phyloP scores from a whole-genome alignment of 2,888 invertebrate genomes.

The Ditylenchus weischeri region DNA sequence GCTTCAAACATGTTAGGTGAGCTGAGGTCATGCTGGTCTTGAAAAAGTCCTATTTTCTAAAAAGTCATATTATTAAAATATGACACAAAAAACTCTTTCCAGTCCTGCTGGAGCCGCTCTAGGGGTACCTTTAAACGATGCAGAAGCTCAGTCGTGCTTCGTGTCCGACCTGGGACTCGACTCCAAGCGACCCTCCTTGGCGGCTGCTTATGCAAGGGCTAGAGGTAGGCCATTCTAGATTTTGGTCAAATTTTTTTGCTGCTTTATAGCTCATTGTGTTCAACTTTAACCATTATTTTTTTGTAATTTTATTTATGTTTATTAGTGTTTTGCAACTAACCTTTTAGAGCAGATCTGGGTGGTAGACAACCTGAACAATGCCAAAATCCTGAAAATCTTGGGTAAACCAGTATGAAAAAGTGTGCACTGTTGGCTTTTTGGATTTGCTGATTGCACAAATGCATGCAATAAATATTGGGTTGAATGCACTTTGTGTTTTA shows the following conservation, averaged over 20 bases:
- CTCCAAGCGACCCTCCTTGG: slow-evolving; percentile 63
- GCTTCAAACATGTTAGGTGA: slow-evolving; percentile 80
- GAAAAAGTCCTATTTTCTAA: too few relatives aligned
- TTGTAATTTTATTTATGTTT: slow-evolving; percentile 13
- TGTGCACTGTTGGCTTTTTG: too few relatives aligned
- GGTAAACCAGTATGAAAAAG: slow-evolving; percentile 17
- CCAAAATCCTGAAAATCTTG: slow-evolving; percentile 20
- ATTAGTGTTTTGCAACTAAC: not conserved
- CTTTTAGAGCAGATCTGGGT: slow-evolving; percentile 42
- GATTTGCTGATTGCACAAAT: too few relatives aligned
- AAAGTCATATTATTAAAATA: too few relatives aligned
- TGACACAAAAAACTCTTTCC: slow-evolving; percentile 68
- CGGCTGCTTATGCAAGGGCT: slow-evolving; percentile 45
- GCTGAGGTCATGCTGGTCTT: too few relatives aligned
- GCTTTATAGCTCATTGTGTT: slow-evolving; percentile 4
- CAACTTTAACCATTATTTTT: slow-evolving; percentile 8
- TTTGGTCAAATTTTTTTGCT: slow-evolving; percentile 7
- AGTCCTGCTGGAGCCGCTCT: slow-evolving; percentile 74
- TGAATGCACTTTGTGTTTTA: not conserved
- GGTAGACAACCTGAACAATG: slow-evolving; percentile 21
- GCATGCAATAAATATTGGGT: too few relatives aligned
- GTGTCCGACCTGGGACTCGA: slow-evolving; percentile 76
- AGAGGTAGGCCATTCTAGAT: slow-evolving; percentile 30
- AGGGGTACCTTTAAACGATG: slow-evolving; percentile 73
- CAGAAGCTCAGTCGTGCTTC: slow-evolving; percentile 83